Conservation (phyloP, 1,140 invertebrate species). For the Zeugodacus cucurbitae region DNA sequence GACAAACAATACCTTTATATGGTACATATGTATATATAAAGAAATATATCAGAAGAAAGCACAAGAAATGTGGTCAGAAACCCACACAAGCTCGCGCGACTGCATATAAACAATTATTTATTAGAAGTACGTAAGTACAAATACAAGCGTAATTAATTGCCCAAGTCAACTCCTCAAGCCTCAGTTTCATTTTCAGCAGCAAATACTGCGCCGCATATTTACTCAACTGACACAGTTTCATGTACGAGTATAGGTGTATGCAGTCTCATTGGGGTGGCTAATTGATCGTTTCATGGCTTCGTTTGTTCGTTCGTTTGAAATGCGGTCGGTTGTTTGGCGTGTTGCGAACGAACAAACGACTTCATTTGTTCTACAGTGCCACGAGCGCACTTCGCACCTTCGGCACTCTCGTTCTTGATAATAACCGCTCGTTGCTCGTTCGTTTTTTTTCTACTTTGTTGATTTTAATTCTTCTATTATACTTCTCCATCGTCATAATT, state of each 20-base stretch:
- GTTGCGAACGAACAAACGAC: not conserved
- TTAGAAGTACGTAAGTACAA: not conserved
- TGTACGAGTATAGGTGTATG: not conserved
- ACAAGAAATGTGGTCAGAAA: not conserved
- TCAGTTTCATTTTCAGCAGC: not conserved
- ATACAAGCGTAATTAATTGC: not conserved
- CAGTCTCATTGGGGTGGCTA: not conserved
- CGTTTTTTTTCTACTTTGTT: not conserved
- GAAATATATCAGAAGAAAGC: not conserved
- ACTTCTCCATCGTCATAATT: not conserved
- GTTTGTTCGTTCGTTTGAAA: not conserved
- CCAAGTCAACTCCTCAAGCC: not conserved
- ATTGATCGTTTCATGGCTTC: not conserved
- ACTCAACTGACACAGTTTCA: not conserved
- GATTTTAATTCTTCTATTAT: not conserved
- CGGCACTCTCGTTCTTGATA: not conserved
- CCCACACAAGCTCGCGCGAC: not conserved
- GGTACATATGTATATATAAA: too few species aligned
- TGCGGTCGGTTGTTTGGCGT: not conserved
- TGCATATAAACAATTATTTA: not conserved
- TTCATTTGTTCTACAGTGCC: not conserved
- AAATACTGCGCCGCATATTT: not conserved
- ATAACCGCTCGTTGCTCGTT: not conserved
- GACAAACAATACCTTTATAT: not conserved
- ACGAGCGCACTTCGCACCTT: not conserved